Percentiles rank a stretch among this genome's conserved stretches.
These are phyloP conservation scores for Manis pentadactyla DNA, from an alignment of 2,797 vertebrate species.

Conservation along the genomic window DNA sequence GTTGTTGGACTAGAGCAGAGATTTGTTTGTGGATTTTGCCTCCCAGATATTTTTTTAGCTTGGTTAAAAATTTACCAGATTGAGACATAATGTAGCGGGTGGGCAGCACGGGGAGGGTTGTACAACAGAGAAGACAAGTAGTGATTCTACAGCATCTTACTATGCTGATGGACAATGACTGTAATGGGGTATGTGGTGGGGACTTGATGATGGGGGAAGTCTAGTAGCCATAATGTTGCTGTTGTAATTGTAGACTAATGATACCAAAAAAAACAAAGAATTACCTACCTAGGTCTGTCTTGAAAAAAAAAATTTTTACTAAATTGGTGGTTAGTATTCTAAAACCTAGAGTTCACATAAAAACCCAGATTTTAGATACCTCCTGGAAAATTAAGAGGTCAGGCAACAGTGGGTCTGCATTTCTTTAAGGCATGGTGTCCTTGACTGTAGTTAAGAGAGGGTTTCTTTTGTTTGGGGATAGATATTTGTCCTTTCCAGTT, in stretches of 20 bases:
- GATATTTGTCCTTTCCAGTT: neutral
- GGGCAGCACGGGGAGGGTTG: too few relatives aligned
- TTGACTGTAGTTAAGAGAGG: neutral
- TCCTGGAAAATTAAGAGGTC: neutral
- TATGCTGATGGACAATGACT: too few relatives aligned
- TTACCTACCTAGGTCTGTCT: too few relatives aligned
- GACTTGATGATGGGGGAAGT: too few relatives aligned
- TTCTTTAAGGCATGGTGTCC: neutral
- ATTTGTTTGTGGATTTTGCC: conserved; percentile 14
- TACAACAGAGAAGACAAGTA: too few relatives aligned
- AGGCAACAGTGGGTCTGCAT: neutral
- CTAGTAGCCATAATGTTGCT: too few relatives aligned
- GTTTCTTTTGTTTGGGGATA: neutral
- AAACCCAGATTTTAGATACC: neutral
- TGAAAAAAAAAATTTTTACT: too few relatives aligned
- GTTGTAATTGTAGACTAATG: too few relatives aligned
- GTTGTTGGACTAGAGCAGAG: neutral
- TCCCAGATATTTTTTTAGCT: neutral
- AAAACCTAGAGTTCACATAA: neutral
- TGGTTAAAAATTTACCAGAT: neutral
- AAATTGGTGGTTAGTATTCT: neutral
- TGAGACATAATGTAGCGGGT: too few relatives aligned
- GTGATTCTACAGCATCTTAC: too few relatives aligned
- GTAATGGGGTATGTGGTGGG: too few relatives aligned
- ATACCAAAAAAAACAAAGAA: too few relatives aligned